Evolutionary conservation across 2,888 invertebrate species (phyloP).

Genomic region (Graphium colonna): DNA sequence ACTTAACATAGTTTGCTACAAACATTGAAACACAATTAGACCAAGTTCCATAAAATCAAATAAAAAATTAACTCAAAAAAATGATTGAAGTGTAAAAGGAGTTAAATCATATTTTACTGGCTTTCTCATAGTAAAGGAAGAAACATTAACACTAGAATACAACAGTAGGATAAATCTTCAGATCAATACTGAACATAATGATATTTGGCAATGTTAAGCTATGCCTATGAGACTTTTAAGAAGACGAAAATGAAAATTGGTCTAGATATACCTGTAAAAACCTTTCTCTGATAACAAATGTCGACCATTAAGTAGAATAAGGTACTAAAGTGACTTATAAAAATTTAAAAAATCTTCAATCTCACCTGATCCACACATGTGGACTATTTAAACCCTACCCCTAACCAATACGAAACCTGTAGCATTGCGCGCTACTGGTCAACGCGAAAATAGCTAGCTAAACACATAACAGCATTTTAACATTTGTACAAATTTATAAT

Average conservation of each 20-base stretch:
- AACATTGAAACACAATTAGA: constrained; percentile 21
- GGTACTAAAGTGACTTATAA: constrained; percentile 65
- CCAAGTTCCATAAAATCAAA: constrained; percentile 8
- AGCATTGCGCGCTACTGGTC: constrained; percentile 81
- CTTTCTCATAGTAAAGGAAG: too few relatives aligned
- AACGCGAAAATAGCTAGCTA: constrained; percentile 76
- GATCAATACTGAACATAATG: background rate
- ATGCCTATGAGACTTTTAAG: too few relatives aligned
- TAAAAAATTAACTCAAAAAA: too few relatives aligned
- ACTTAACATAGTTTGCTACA: constrained; percentile 9
- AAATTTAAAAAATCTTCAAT: constrained; percentile 73
- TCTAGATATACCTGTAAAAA: constrained; percentile 26
- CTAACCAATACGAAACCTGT: constrained; percentile 77
- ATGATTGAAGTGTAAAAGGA: too few relatives aligned
- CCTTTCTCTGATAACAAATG: background rate
- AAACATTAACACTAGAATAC: background rate
- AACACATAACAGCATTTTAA: constrained; percentile 70
- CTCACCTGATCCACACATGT: constrained; percentile 78
- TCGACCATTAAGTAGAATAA: constrained; percentile 24
- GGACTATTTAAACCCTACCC: constrained; percentile 72
- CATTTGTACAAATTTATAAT: constrained; percentile 65
- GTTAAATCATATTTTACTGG: too few relatives aligned
- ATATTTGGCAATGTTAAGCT: background rate
- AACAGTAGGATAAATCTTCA: background rate
- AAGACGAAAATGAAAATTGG: constrained; percentile 28